Evolutionary conservation across 2,888 invertebrate species (phyloP), one percentile per base, ranked within the genome.

Genomic region (Quadroppia sp.): DNA sequence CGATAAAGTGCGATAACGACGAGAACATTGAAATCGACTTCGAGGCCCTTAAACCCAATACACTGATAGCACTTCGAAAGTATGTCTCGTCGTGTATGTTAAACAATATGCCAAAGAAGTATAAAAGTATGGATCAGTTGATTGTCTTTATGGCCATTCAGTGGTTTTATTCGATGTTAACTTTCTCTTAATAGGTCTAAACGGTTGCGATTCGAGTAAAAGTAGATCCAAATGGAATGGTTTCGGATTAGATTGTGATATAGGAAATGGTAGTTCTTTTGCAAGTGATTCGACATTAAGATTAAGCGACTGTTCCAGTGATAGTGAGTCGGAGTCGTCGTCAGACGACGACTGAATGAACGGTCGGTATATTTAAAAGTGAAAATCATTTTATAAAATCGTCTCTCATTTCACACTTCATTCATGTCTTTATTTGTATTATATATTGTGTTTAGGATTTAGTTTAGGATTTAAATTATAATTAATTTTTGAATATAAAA

Each of bases 1-100:
- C 74, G n/a, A 59, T 74, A 2, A 50, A 70, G 30, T 74, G 74
- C 56, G 74, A 74, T 70, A 70, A 74, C 42, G 74, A 74, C 40
- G 36, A 61, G 28, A 74, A 74, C 36, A 70, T 74, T 15, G 74
- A 74, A 45, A 74, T 74, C 17, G 74, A 74, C n/a, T 74, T 74
- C 50, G 74, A 74, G 23, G 36, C n/a, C 3, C 28, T 74, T 1
- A 70, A 70, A 45, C 71, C 74, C 30, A 28, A 70, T 20, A 74
- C 74, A 15, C 15, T 74, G 36, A 59, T 74, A n/a, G 74, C 74
- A 4, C 53, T 74, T 7, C 30, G 74, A 40, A 74, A 74, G 50
- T 74, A 53, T 71, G 74, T 74, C 42, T 53, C 50, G 11, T 74
- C 74, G 20, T 74, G 74, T 71, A 74, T 74, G 74, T 53, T 74